These are phyloP conservation scores for Helobdella robusta DNA, from an alignment of 2,888 invertebrate genomes.

Conservation along the genomic window DNA sequence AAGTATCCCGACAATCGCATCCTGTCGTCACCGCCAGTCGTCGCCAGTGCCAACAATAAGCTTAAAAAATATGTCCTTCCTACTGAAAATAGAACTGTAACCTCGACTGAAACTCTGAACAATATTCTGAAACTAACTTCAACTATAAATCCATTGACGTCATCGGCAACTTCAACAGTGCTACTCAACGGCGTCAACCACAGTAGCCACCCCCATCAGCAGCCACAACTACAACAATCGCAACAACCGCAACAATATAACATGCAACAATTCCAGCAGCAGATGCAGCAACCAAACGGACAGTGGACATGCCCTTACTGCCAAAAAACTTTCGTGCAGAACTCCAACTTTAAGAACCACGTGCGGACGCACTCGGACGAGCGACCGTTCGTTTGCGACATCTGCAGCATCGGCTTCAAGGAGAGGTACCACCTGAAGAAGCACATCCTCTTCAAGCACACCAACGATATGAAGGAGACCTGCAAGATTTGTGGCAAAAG, in stretches of 20 bases:
- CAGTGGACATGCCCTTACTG: conserved; percentile 37
- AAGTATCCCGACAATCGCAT: conserved; percentile 2
- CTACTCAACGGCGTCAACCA: neutral
- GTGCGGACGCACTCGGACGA: conserved; percentile 37
- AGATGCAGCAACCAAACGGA: neutral
- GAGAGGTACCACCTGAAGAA: conserved; percentile 37
- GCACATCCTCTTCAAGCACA: conserved; percentile 36
- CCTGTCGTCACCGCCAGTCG: neutral
- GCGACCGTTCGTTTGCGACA: conserved; percentile 35
- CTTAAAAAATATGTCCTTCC: neutral
- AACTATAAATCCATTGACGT: neutral
- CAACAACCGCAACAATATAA: too few relatives aligned
- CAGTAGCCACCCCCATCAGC: too few relatives aligned
- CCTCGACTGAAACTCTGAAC: neutral
- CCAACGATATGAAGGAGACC: conserved; percentile 34
- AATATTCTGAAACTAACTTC: neutral
- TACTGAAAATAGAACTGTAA: neutral
- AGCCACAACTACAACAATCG: too few relatives aligned
- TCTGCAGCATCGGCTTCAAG: conserved; percentile 37
- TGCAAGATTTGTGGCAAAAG: conserved; percentile 36
- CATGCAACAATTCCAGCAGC: too few relatives aligned
- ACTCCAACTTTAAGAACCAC: conserved; percentile 37
- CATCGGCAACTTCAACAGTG: neutral
- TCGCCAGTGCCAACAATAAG: neutral
- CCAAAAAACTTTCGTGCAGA: conserved; percentile 35